phyloP scores from a whole-genome alignment of 2,797 vertebrate genomes.

The Labroides dimidiatus region DNA sequence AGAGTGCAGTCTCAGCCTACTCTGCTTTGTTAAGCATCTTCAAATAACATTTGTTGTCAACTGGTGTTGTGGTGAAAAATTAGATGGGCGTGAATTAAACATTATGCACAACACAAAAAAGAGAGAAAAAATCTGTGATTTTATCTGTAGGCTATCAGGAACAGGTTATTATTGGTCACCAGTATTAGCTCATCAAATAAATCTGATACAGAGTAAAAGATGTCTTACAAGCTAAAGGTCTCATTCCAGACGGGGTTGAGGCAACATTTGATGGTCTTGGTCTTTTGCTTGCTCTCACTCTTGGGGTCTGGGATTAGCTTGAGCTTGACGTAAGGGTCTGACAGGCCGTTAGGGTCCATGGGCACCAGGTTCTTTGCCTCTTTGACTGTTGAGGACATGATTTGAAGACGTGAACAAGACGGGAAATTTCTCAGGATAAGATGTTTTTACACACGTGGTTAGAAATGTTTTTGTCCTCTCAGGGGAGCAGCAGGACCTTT shows the following conservation, averaged over 20 bases:
- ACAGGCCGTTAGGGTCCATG: slow-evolving; percentile 98
- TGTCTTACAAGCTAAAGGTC: slow-evolving; percentile 92
- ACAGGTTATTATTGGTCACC: neutral
- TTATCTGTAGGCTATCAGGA: too few relatives aligned
- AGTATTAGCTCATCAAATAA: too few relatives aligned
- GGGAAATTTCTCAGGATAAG: slow-evolving; percentile 16
- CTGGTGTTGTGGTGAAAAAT: too few relatives aligned
- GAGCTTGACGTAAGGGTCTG: slow-evolving; percentile 98
- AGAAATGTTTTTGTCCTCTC: slow-evolving; percentile 33
- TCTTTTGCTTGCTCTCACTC: slow-evolving; percentile 99
- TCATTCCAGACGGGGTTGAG: slow-evolving; percentile 97
- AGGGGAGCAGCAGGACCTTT: slow-evolving; percentile 36
- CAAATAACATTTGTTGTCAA: too few relatives aligned
- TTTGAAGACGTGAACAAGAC: slow-evolving; percentile 1
- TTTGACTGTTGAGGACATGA: slow-evolving; percentile 83
- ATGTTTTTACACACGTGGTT: slow-evolving; percentile 9
- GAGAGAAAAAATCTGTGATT: too few relatives aligned
- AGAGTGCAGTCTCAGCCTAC: too few relatives aligned
- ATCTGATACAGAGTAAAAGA: neutral
- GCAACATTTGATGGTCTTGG: slow-evolving; percentile 97
- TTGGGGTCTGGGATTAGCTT: slow-evolving; percentile 98
- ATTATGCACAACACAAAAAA: too few relatives aligned
- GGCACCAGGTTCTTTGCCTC: slow-evolving; percentile 97
- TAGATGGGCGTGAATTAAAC: too few relatives aligned
- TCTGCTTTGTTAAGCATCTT: too few relatives aligned